Percentiles rank a stretch among this genome's conserved stretches.
phyloP scores from a whole-genome alignment of 1,140 invertebrate genomes.

The Cherax destructor region DNA sequence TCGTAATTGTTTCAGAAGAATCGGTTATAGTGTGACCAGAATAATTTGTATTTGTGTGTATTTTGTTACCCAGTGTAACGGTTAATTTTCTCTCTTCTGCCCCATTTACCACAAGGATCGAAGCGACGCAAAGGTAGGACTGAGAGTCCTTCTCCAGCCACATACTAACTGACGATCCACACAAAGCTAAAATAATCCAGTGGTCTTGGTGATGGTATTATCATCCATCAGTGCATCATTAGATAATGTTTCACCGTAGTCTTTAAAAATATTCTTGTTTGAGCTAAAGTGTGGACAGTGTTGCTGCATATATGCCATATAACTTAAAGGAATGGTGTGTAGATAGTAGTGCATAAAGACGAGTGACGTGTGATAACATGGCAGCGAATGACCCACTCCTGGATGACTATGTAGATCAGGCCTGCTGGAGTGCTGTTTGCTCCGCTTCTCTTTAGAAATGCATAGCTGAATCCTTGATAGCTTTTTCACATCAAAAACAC shows the following conservation, averaged over 20 bases:
- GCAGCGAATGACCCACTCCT: neutral
- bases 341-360: neutral
- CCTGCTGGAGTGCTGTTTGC: neutral
- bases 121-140: conserved; percentile 5
- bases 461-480: neutral
- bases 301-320: neutral
- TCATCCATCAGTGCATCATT: neutral
- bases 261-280: neutral
- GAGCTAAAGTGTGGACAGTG: neutral
- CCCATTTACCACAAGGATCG: neutral
- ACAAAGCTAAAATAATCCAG: neutral
- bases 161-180: neutral
- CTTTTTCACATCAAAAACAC: neutral
- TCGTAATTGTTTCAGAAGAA: too few species aligned
- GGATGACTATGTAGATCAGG: neutral
- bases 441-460: neutral
- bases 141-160: neutral
- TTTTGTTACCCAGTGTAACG: too few species aligned
- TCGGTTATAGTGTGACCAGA: too few species aligned
- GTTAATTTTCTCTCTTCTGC: neutral
- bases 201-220: neutral
- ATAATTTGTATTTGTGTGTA: too few species aligned
- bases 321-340: neutral
- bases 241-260: neutral
- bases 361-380: neutral